Base-by-base conservation (phyloP, 2,888 invertebrate species). In the Embidobia sp. region DNA sequence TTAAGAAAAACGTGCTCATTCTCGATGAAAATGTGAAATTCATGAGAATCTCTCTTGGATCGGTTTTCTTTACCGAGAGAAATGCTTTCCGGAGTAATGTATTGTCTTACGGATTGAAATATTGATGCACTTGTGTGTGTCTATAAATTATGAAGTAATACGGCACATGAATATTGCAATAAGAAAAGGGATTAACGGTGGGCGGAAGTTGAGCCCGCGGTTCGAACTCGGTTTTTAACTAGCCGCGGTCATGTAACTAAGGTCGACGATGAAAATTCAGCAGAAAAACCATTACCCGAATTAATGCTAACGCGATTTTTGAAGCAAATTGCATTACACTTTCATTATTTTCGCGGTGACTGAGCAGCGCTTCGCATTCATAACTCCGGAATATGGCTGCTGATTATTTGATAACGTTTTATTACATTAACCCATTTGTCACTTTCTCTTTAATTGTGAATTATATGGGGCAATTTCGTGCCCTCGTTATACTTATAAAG, bases 331-430 rank as follows among this genome's bases (percentile, higher is more conserved):
- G 53, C 46, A 63, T 55, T 53, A 63, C 55, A 29, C 40, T 46
- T 70, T 61, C 37, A 70, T 61, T 70, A 61, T 46, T 53, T 70
- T 70, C 29, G 35, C 69, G 27, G 53, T 33, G 46, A 49, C 49
- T 59, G 69, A 49, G 40, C 49, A 31, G 6, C 35, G 29, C 18
- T 18, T 40, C 31, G 59, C 53, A 61, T 72, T 53, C 55, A 55
- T 63, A 53, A 63, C 19, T 19, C 37, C 27, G 63, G 51, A 63
- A 72, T 59, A 63, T 72, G 46, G 53, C 72, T 31, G 63, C 40
- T 61, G 61, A 72, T 63, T 63, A 72, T 72, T 72, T 72, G 48
- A 72, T 72, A 42, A 46, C 55, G 48, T 46, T 72, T 63, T 63
- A 72, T 63, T 61, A 31, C 46, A 53, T 63, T 55, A 63, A 11